phyloP scores from a whole-genome alignment of 2,797 vertebrate species.

The Lagodon rhomboides region DNA sequence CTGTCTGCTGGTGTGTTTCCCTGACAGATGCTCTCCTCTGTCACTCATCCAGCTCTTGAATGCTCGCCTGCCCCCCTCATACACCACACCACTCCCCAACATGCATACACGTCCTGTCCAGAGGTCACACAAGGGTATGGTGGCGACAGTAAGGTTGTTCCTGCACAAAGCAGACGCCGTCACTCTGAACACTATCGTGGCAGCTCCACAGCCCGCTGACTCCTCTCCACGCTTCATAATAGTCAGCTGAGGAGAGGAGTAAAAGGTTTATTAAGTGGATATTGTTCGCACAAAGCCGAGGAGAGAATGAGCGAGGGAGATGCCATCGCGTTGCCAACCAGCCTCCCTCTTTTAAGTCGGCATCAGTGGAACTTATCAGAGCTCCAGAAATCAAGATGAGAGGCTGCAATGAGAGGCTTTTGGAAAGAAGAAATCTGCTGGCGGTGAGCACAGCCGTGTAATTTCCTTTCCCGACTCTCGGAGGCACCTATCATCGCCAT shows the following conservation, averaged over 20 bases:
- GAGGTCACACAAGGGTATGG: conserved; percentile 73
- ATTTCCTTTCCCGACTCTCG: conserved; percentile 77
- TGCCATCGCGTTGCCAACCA: conserved; percentile 28
- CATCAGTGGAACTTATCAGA: conserved; percentile 71
- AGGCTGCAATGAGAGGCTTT: conserved; percentile 54
- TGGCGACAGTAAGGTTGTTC: conserved; percentile 26
- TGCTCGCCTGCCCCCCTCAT: not conserved
- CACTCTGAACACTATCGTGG: conserved; percentile 1
- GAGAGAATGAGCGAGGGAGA: conserved; percentile 34
- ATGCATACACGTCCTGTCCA: conserved; percentile 32
- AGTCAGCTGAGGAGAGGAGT: conserved; percentile 32
- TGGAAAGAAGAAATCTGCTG: conserved; percentile 67
- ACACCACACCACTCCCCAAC: not conserved
- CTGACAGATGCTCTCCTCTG: conserved; percentile 81
- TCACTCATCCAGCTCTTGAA: conserved; percentile 71
- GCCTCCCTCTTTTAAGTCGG: conserved; percentile 62
- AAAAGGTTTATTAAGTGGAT: conserved; percentile 57
- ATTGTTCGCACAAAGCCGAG: conserved; percentile 53
- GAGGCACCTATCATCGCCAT: conserved; percentile 75
- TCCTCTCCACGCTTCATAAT: conserved; percentile 10
- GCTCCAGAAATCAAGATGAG: conserved; percentile 73
- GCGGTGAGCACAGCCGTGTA: conserved; percentile 62
- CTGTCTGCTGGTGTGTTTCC: conserved; percentile 60
- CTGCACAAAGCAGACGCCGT: conserved; percentile 11
- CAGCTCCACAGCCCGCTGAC: conserved; percentile 19